Conservation (phyloP, 2,888 invertebrate species). For the Phalangium opilio region DNA sequence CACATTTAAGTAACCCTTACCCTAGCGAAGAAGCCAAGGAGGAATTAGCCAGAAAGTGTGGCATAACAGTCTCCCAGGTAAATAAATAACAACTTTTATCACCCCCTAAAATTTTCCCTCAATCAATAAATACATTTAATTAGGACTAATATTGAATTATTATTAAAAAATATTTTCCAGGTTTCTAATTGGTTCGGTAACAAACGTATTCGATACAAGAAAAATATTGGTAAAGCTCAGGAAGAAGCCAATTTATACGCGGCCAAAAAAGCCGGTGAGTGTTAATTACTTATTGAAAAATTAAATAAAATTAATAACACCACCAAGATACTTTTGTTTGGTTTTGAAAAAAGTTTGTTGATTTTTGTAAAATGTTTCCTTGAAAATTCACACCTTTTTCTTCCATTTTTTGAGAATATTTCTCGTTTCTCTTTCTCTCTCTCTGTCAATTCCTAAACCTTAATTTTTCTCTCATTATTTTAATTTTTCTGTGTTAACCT, state of each 20-base stretch:
- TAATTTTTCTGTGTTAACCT: no score
- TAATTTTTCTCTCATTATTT: no score
- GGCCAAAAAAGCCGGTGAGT: constrained; percentile 58
- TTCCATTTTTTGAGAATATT: no score
- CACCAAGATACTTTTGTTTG: no score
- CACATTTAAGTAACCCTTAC: constrained; percentile 98
- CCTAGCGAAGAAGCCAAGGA: constrained; percentile 99
- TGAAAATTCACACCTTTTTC: no score
- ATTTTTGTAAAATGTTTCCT: no score
- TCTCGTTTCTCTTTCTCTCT: no score
- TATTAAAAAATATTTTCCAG: constrained; percentile 34
- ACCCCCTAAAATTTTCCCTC: background rate
- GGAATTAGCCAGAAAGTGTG: constrained; percentile 96
- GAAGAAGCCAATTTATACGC: constrained; percentile 98
- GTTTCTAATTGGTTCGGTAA: constrained; percentile 99
- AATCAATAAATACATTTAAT: background rate
- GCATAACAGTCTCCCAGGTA: constrained; percentile 93
- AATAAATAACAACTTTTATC: background rate
- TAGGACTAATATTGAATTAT: background rate
- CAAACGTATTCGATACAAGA: constrained; percentile 98
- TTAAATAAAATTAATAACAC: no score
- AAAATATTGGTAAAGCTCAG: constrained; percentile 98
- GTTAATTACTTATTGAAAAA: background rate
- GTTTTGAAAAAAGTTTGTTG: no score
- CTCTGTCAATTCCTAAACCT: no score